Percentiles rank a stretch among this genome's conserved stretches.
phyloP scores from a whole-genome alignment of 2,113 vertebrate genomes.

The Telmatochromis brichardi region DNA sequence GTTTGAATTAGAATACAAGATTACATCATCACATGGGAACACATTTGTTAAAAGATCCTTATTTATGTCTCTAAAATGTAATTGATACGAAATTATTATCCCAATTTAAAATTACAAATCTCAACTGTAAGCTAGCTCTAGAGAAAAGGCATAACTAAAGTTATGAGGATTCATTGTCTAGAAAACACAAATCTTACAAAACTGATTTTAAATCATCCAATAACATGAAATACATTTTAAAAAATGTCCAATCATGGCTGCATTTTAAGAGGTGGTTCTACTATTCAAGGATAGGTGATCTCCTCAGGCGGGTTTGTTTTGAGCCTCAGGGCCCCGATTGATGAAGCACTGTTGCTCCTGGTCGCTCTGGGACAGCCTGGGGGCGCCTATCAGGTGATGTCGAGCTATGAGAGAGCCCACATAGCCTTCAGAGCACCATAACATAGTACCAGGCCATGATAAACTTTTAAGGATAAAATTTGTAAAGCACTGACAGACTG shows the following conservation, averaged over 20 bases:
- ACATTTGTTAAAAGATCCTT: too few species aligned
- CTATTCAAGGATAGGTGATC: background rate
- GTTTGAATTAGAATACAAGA: too few species aligned
- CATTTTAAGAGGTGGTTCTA: background rate
- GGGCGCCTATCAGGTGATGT: background rate
- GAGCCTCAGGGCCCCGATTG: background rate
- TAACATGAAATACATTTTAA: rapidly evolving
- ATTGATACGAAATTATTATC: background rate
- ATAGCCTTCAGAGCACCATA: background rate
- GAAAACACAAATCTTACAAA: background rate
- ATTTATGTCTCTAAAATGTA: too few species aligned
- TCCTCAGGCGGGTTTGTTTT: background rate
- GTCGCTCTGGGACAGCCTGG: background rate
- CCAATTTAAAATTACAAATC: background rate
- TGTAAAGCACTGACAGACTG: background rate
- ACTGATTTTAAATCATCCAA: background rate
- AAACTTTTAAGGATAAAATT: background rate
- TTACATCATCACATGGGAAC: too few species aligned
- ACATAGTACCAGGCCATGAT: background rate
- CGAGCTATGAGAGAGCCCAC: background rate
- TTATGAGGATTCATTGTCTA: background rate
- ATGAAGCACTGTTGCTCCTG: background rate
- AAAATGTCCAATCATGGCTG: background rate
- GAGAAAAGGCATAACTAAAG: background rate
- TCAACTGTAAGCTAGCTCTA: background rate